Conservation (phyloP, 2,888 invertebrate genomes). For the Tanytarsus gracilentus region DNA sequence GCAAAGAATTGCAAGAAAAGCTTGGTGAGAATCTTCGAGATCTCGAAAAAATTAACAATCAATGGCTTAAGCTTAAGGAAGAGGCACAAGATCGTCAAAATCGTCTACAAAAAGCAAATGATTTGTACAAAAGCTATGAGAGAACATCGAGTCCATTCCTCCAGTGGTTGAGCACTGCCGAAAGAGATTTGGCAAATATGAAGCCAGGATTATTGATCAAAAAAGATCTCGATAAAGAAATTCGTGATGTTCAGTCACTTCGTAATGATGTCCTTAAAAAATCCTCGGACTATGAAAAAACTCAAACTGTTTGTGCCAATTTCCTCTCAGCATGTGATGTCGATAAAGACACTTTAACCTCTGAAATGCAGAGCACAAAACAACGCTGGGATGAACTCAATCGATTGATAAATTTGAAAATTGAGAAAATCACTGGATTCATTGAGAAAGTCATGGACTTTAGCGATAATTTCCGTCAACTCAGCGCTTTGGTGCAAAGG, state of each 20-base stretch:
- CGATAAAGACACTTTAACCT: constrained; percentile 81
- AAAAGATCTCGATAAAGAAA: constrained; percentile 78
- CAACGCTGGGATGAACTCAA: constrained; percentile 87
- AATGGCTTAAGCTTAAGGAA: constrained; percentile 86
- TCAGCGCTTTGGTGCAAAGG: constrained; percentile 75
- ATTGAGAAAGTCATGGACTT: constrained; percentile 74
- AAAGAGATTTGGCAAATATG: constrained; percentile 72
- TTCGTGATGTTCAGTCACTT: constrained; percentile 78
- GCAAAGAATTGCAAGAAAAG: constrained; percentile 57
- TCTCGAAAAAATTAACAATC: constrained; percentile 77
- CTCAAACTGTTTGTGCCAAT: constrained; percentile 74
- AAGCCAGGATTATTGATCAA: constrained; percentile 73
- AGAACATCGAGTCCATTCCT: constrained; percentile 74
- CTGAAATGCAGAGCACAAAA: constrained; percentile 69
- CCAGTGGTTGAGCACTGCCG: constrained; percentile 80
- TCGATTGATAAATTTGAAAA: constrained; percentile 51
- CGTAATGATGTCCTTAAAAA: constrained; percentile 89
- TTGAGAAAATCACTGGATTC: constrained; percentile 58
- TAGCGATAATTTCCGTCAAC: constrained; percentile 73
- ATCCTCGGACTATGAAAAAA: constrained; percentile 87
- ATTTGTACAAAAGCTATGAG: constrained; percentile 84
- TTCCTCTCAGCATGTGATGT: constrained; percentile 81
- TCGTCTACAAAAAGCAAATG: constrained; percentile 79
- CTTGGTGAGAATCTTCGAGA: constrained; percentile 56
- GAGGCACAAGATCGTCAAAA: constrained; percentile 81